phyloP scores from a whole-genome alignment of 1,140 invertebrate genomes.

The Papilio aristodemus region DNA sequence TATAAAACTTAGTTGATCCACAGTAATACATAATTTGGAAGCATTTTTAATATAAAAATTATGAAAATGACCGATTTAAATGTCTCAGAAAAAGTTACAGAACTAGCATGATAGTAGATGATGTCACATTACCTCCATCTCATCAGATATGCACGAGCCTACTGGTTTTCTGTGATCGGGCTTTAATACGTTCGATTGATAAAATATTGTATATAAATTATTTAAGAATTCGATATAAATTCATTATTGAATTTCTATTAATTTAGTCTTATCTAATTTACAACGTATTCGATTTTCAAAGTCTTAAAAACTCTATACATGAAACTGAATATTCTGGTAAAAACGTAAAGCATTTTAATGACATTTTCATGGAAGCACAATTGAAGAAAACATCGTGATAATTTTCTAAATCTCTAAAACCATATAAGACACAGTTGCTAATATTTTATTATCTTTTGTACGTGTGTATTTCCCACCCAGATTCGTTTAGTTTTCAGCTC shows the following conservation, averaged over 20 bases:
- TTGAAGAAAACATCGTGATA: neutral
- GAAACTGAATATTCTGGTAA: neutral
- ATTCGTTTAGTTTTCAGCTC: too few relatives aligned
- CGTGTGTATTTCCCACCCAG: slow-evolving; percentile 36
- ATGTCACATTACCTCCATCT: neutral
- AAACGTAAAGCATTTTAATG: neutral
- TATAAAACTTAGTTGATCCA: neutral
- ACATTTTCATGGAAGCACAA: slow-evolving; percentile 13
- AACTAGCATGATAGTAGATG: neutral
- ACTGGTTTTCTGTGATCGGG: neutral
- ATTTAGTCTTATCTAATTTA: slow-evolving; percentile 6
- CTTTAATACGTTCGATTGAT: neutral
- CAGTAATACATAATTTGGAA: slow-evolving; percentile 8
- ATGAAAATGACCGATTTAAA: slow-evolving; percentile 10
- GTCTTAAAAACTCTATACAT: neutral
- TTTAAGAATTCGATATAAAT: neutral
- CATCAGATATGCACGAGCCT: neutral
- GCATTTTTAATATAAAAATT: slow-evolving; percentile 13
- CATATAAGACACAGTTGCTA: neutral
- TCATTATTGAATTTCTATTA: slow-evolving; percentile 2
- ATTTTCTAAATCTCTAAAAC: neutral
- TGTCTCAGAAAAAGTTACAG: neutral
- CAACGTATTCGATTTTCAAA: neutral
- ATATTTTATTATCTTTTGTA: neutral
- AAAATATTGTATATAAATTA: neutral